These are phyloP conservation scores for Dasypus novemcinctus DNA, from an alignment of 2,113 vertebrate species.

Conservation along the genomic window DNA sequence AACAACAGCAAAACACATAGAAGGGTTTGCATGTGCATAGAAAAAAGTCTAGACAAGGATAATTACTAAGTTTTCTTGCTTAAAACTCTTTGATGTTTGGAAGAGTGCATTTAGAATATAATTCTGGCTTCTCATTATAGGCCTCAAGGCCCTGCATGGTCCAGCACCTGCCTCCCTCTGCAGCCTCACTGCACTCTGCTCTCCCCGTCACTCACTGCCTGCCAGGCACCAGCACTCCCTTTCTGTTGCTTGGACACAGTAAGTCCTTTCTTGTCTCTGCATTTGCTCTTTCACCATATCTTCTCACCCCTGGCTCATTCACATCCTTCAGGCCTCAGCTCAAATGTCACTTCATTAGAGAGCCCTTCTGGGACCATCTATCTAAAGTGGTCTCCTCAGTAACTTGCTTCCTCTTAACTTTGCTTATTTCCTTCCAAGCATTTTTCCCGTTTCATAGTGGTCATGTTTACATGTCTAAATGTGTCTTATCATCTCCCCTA, in stretches of 20 bases:
- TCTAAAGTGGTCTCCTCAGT: neutral
- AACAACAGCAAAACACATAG: neutral
- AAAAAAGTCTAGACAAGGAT: neutral
- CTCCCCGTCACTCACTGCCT: neutral
- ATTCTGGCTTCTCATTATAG: neutral
- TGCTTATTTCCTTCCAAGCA: slow-evolving; percentile 26
- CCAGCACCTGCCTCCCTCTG: neutral
- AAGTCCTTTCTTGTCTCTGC: neutral
- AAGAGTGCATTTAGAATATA: neutral
- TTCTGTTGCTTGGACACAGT: neutral
- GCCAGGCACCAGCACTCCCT: neutral
- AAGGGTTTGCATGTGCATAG: neutral
- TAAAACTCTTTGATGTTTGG: neutral
- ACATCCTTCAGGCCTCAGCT: slow-evolving; percentile 19
- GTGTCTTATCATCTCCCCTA: neutral
- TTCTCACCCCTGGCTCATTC: slow-evolving; percentile 6
- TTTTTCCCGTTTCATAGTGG: neutral
- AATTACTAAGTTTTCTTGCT: slow-evolving; percentile 5
- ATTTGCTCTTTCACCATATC: slow-evolving; percentile 47
- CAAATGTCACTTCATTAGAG: slow-evolving; percentile 25
- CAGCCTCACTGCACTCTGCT: neutral
- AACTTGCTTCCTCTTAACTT: neutral
- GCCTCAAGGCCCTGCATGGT: neutral
- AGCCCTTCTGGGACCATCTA: neutral
- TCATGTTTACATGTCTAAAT: neutral